These are phyloP conservation scores for Nixonia krombeini DNA, from an alignment of 1,140 invertebrate species.

Conservation along the genomic window DNA sequence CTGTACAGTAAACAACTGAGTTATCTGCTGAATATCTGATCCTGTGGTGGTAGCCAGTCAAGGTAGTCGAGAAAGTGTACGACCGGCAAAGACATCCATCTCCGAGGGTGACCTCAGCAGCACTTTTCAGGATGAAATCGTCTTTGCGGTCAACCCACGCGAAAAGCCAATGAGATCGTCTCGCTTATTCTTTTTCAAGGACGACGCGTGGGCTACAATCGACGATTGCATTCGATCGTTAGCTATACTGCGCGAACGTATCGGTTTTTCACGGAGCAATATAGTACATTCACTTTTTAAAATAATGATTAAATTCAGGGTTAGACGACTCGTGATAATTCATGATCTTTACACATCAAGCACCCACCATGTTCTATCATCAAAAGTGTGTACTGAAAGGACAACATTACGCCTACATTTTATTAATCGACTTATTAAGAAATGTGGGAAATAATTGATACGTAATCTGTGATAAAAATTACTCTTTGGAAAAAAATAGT, in stretches of 20 bases:
- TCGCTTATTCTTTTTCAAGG: conserved; percentile 28
- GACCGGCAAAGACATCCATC: conserved; percentile 28
- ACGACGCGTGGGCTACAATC: conserved; percentile 28
- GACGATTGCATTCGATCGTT: conserved; percentile 11
- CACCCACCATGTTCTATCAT: too few species aligned
- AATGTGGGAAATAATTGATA: too few species aligned
- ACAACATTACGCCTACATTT: too few species aligned
- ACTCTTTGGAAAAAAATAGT: too few species aligned
- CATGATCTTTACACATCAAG: too few species aligned
- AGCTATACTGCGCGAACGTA: conserved; percentile 9
- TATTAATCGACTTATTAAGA: too few species aligned
- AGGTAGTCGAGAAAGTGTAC: conserved; percentile 25
- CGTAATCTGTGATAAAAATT: too few species aligned
- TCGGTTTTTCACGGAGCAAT: conserved; percentile 17
- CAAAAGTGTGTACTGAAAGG: too few species aligned
- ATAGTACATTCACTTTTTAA: too few species aligned
- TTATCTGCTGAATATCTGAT: conserved; percentile 20
- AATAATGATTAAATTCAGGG: too few species aligned
- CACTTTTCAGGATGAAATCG: conserved; percentile 23
- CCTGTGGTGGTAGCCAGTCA: conserved; percentile 21
- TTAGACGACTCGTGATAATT: too few species aligned
- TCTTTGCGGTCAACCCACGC: conserved; percentile 22
- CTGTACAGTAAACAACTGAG: conserved; percentile 14
- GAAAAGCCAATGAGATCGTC: conserved; percentile 22
- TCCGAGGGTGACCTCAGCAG: conserved; percentile 21